Percentiles rank a stretch among this genome's conserved stretches.
Conservation (phyloP, 1,140 invertebrate species). For the Gonioctena quinquepunctata region DNA sequence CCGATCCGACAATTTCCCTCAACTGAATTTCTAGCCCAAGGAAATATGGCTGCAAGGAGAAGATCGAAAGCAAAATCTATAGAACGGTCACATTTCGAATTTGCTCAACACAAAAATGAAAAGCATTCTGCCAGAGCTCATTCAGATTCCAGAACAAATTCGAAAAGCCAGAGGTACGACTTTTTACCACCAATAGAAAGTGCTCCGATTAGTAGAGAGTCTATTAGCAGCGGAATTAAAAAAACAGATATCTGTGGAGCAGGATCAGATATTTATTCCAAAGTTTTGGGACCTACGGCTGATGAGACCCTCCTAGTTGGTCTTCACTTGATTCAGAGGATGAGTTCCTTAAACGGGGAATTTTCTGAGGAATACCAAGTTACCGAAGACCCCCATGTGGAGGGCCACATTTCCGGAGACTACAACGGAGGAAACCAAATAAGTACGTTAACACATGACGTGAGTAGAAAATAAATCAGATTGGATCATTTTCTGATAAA, state of each 20-base stretch:
- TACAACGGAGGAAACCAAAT: no score
- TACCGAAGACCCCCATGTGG: no score
- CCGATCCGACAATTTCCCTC: no score
- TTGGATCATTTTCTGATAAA: no score
- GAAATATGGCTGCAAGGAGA: background rate
- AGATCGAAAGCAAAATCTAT: background rate
- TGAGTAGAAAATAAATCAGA: no score
- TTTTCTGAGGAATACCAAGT: no score
- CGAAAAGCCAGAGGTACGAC: background rate
- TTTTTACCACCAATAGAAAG: background rate
- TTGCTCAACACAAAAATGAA: background rate
- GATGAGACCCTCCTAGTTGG: conserved; percentile 43
- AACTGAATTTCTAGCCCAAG: no score
- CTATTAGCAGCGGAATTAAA: background rate
- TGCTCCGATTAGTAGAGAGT: background rate
- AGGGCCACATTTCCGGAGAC: no score
- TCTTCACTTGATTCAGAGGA: conserved; percentile 5
- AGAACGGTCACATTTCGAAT: background rate
- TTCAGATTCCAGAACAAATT: background rate
- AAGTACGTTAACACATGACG: no score
- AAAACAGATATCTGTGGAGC: background rate
- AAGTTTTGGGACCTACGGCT: conserved; percentile 39
- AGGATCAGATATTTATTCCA: conserved; percentile 35
- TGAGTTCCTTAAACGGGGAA: no score
- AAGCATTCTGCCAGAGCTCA: background rate